Evolutionary conservation across 2,113 vertebrate genomes (phyloP), one percentile per base, ranked within the genome.

Genomic region (Oreotrochilus melanogaster): DNA sequence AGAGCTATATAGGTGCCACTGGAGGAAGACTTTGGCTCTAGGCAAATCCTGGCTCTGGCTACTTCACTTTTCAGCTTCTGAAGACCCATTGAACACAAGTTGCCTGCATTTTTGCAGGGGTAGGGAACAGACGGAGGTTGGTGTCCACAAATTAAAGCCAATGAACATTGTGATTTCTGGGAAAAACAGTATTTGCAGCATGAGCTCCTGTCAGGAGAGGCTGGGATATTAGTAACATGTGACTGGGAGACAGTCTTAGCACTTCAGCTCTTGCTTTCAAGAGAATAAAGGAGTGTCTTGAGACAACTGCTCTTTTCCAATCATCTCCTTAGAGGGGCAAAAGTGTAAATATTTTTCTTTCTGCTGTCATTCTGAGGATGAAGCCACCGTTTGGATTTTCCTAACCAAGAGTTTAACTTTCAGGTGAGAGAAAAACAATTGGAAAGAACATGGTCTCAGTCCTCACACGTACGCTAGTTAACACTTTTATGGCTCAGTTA

Each of bases 291-390:
- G 42, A 86, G 79, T 39, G 47, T 86, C 82, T 86, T 67, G 47
- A 90, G 58, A 93, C 31, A 86, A 24, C 31, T 50, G 35, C 58
- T 95, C 50, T 43, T 72, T 93, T 88, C 62, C 71, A 78, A 1
- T 47, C 69, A 27, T 70, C 72, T 76, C 39, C 35, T 88, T 83
- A 70, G 51, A 85, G 48, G 33, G 51, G 47, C 14, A 86, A 92
- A 92, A 92, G 88, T 83, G 69, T 92, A 96, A 92, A 83, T 80
- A 88, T 95, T 97, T 86, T 92, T 88, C 88, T 83, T 92, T 83
- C 67, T 95, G 51, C 69, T 94, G 83, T 86, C 75, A 73, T 83
- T 94, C 74, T 66, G 64, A 93, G 47, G 56, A 80, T 81, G 82
- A 90, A 93, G 60, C 82, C 56, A 86, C 91, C 75, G 90, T 89